Conservation (phyloP, 1,140 invertebrate genomes). For the Muscidifurax raptorellus region DNA sequence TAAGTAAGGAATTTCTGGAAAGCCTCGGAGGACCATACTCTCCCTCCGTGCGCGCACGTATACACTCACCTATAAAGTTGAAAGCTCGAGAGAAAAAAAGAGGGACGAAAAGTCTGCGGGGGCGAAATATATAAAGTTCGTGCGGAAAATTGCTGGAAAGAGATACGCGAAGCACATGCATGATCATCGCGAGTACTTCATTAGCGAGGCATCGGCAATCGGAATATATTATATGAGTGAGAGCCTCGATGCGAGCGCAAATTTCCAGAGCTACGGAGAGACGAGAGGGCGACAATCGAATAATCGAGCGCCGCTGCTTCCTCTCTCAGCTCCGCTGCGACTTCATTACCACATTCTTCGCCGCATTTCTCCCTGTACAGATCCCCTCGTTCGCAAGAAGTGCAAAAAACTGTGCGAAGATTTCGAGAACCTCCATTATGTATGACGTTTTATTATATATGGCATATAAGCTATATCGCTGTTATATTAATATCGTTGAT, state of each 20-base stretch:
- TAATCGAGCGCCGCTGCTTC: background rate
- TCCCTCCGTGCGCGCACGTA: too few species aligned
- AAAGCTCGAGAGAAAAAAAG: background rate
- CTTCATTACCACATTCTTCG: constrained; percentile 40
- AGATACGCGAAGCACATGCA: background rate
- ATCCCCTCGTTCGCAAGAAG: background rate
- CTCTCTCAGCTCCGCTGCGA: background rate
- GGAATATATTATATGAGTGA: background rate
- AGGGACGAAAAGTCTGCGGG: background rate
- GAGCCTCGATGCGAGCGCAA: background rate
- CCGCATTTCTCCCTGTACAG: background rate
- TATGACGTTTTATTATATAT: too few species aligned
- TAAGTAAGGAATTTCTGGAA: constrained; percentile 33
- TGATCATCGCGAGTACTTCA: constrained; percentile 20
- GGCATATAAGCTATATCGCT: too few species aligned
- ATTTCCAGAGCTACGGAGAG: background rate
- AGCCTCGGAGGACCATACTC: background rate
- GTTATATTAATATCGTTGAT: too few species aligned
- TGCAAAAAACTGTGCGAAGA: too few species aligned
- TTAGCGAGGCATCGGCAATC: constrained; percentile 45
- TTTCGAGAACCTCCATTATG: too few species aligned
- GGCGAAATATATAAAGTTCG: too few species aligned
- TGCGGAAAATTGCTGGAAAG: background rate
- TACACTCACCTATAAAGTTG: too few species aligned
- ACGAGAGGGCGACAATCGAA: constrained; percentile 20